Evolutionary conservation across 1,140 invertebrate species (phyloP).

Genomic region (Mesaphorura yosii): DNA sequence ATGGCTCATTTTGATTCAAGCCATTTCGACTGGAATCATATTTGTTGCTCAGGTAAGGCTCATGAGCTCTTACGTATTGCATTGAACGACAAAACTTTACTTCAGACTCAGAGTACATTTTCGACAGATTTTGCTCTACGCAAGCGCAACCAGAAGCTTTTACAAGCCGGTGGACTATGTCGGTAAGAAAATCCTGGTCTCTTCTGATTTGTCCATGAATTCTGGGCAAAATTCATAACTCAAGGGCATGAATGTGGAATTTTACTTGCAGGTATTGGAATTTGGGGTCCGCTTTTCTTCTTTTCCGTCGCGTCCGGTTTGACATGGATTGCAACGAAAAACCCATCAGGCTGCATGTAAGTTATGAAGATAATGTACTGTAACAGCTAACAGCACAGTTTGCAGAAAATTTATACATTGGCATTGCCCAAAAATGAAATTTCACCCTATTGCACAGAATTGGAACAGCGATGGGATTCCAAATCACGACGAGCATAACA

Average conservation of each 20-base stretch:
- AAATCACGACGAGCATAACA: neutral
- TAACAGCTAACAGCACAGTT: neutral
- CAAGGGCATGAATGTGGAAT: too few relatives aligned
- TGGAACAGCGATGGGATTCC: conserved; percentile 10
- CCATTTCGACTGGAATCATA: neutral
- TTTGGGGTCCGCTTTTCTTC: conserved; percentile 9
- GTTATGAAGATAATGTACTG: neutral
- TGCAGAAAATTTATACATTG: neutral
- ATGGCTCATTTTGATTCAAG: neutral
- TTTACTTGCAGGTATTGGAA: conserved; percentile 11
- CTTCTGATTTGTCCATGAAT: too few relatives aligned
- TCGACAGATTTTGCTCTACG: conserved; percentile 5
- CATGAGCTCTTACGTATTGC: neutral
- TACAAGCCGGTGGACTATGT: too few relatives aligned
- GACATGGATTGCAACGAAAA: conserved; percentile 1
- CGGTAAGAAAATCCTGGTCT: too few relatives aligned
- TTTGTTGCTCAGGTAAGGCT: conserved; percentile 3
- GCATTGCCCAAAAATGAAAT: conserved; percentile 5
- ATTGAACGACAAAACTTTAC: neutral
- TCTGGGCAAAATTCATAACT: too few relatives aligned
- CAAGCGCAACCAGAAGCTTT: neutral
- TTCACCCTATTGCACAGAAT: neutral
- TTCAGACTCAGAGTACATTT: neutral
- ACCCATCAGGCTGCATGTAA: conserved; percentile 13
- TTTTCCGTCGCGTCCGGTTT: conserved; percentile 11